Evolutionary conservation across 2,888 invertebrate species (phyloP), one percentile per base, ranked within the genome.

Genomic region (Oxystoma pomonae): DNA sequence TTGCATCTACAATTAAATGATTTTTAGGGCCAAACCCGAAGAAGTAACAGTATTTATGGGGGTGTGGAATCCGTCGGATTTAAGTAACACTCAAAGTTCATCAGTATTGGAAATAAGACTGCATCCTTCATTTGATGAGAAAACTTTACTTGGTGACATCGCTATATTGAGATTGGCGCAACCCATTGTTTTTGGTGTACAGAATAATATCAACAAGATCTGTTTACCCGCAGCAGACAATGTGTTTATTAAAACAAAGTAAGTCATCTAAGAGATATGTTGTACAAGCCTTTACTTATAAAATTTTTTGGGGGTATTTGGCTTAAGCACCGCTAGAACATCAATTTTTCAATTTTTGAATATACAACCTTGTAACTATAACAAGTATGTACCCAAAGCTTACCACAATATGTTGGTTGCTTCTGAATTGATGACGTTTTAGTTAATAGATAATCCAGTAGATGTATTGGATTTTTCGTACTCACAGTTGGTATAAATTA

Each of bases 141-240:
- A 82, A 61, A 92, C 90, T 67, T 58, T 65, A 18, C 51, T 60
- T 69, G 92, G 91, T 75, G 92, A 95, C 76, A 84, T 96, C 49
- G 94, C 94, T 1, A 83, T 96, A 0, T 77, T 96, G 21, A 84
- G 87, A 64, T 78, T 96, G n/a, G 81, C 84, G 69, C 73, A 82
- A 0, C 74, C 86, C 0, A 85, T 89, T 17, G 83, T 84, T 0
- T 83, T 85, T 0, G 69, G 72, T 16, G 78, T 84, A 5, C 82
- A 81, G 1, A 76, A 82, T 1, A 86, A 86, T 0, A 84, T 90
- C 16, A 72, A 85, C 66, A 85, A 86, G 20, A 84, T 85, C 7
- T 90, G 90, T 72, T 77, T 89, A 59, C 86, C 87, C 16, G 77
- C 83, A 0, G 71, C 66, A 77, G 62, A 77, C 68, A 55, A 82